These are phyloP conservation scores for Fulmarus glacialis DNA, from an alignment of 2,113 vertebrate species.

Conservation along the genomic window DNA sequence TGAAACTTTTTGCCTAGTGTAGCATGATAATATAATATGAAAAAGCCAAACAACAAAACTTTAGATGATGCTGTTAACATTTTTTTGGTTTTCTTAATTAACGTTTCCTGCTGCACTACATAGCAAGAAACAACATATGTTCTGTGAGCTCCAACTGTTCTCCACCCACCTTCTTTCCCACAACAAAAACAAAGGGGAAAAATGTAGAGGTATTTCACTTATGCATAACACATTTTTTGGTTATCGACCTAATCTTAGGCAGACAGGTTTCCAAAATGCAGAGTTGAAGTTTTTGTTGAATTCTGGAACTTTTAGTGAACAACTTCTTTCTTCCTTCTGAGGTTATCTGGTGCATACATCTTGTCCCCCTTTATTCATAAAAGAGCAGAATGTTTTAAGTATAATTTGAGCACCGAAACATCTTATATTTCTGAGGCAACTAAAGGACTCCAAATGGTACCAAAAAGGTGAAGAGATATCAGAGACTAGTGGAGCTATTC, in stretches of 20 bases:
- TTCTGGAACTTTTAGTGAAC: not conserved
- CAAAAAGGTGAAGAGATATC: not conserved
- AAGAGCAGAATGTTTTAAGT: not conserved
- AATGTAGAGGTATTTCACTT: not conserved
- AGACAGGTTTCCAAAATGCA: not conserved
- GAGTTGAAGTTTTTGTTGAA: not conserved
- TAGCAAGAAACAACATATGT: not conserved
- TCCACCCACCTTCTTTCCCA: not conserved
- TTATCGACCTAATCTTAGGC: not conserved
- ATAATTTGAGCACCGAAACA: not conserved
- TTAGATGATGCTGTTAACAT: not conserved
- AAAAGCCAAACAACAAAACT: not conserved
- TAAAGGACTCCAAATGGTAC: not conserved
- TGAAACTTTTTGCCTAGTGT: not conserved
- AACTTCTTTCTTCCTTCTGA: not conserved
- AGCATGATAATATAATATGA: not conserved
- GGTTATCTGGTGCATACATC: not conserved
- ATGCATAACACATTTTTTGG: not conserved
- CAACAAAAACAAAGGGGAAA: not conserved
- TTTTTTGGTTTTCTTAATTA: not conserved
- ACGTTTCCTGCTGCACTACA: not conserved
- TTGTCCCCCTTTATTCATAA: not conserved
- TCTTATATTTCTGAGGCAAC: not conserved
- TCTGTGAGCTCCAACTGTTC: conserved; percentile 1
- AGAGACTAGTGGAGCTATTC: not conserved